Evolutionary conservation across 2,113 vertebrate genomes (phyloP), one percentile per base, ranked within the genome.

Genomic region (Ailurus styani): DNA sequence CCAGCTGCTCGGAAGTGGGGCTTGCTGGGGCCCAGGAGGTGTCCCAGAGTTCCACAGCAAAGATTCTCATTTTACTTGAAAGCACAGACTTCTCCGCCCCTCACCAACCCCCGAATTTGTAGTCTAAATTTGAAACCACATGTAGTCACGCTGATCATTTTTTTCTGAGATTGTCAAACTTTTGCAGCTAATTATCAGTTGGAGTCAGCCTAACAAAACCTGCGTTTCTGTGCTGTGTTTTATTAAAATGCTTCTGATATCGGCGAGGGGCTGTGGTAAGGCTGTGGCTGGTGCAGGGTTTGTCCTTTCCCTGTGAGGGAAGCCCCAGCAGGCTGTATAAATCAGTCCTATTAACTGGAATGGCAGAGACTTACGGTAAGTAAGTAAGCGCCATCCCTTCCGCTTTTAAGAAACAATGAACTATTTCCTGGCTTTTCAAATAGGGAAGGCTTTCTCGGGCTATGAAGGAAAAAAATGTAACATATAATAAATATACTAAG

Each of bases 181-280:
- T 97, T 98, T 98, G 97, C 95, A 98, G 92, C 91, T 98, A 98
- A 98, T 98, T 98, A 98, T 95, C 98, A 96, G 96, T 98, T 98
- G 98, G 98, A 98, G 96, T 96, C 88, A 90, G 66, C 66, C 93
- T 97, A 95, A 97, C 95, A 89, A 96, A 98, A 97, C 97, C 95
- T 97, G 93, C 45, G 18, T 97, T 97, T 98, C 95, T 97, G 97
- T 92, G 90, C 98, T 98, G 98, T 93, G 78, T 98, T 98, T 98
- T 98, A 98, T 98, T 99, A 99, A 99, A 99, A 98, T 98, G 87
- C 97, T 93, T 98, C 96, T 97, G 98, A 86, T 97, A 98, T 96
- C 90, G 97, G 97, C 97, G 78, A 97, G 97, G 79, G 54, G 57
- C 98, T 98, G 98, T 64, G 92, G 96, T 92, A 95, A 98, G 94